Evolutionary conservation across 92 coral and sea anemone genomes (phyloP).

Genomic region (Paramuricea clavata): DNA sequence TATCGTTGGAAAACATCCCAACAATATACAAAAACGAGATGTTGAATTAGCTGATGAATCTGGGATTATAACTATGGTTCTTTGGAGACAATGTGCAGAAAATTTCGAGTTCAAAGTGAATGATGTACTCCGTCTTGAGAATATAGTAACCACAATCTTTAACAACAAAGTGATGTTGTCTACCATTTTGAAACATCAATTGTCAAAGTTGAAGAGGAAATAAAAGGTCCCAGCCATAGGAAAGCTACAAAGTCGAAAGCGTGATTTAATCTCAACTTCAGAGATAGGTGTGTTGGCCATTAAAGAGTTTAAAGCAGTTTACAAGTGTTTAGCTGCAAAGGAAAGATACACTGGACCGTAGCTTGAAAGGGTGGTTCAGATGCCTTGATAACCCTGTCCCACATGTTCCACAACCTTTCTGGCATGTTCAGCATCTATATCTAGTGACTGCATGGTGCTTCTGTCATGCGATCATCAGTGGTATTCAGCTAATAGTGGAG

Average conservation of each 20-base stretch:
- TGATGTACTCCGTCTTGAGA: conserved; percentile 8
- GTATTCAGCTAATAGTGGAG: conserved; percentile 14
- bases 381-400: conserved; percentile 46
- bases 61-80: conserved; percentile 36
- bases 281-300: conserved; percentile 15
- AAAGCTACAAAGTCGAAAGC: conserved; percentile 26
- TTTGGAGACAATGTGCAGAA: conserved; percentile 42
- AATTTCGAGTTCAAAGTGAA: conserved; percentile 37
- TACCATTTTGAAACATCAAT: conserved; percentile 16
- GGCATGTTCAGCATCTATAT: conserved; percentile 36
- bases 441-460: conserved; percentile 30
- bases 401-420: conserved; percentile 37
- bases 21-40: conserved; percentile 23
- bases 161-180: conserved; percentile 18
- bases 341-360: conserved; percentile 24
- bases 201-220: conserved; percentile 24
- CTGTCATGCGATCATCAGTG: conserved; percentile 5
- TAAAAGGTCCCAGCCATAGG: conserved; percentile 15
- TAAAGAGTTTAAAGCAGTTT: conserved; percentile 30
- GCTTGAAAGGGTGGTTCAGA: conserved; percentile 24
- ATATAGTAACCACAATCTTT: conserved; percentile 18
- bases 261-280: conserved; percentile 8
- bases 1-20: conserved; percentile 46
- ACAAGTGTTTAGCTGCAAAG: conserved; percentile 35
- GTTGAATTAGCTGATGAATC: conserved; percentile 19